Evolutionary conservation across 2,113 vertebrate species (phyloP).

Genomic region (Grammomys dolichurus): DNA sequence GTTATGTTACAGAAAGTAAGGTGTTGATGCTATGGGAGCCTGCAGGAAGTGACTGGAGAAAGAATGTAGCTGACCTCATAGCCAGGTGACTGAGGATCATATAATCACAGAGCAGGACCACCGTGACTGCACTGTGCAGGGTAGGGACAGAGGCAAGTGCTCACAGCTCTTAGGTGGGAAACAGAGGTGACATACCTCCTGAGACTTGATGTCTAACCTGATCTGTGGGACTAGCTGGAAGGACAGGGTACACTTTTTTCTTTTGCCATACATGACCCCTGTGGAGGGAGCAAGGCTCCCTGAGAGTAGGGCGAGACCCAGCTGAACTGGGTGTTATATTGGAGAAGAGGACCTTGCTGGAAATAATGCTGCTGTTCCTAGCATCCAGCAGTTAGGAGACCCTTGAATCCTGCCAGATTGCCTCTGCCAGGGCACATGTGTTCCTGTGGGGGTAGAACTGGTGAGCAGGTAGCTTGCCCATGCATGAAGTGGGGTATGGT

Average conservation of each 20-base stretch:
- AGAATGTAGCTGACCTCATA: fast-evolving
- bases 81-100: fast-evolving
- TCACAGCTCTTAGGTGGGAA: neutral
- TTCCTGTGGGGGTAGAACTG: fast-evolving
- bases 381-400: neutral
- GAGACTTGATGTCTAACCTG: too few relatives aligned
- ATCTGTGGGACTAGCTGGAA: neutral
- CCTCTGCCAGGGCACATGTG: neutral
- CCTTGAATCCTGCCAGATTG: fast-evolving
- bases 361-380: neutral
- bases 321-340: fast-evolving
- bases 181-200: too few relatives aligned
- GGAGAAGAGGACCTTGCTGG: neutral
- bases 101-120: neutral
- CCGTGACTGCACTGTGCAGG: neutral
- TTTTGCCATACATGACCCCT: neutral
- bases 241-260: neutral
- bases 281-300: neutral
- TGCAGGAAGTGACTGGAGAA: neutral
- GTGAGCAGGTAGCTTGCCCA: neutral
- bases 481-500: fast-evolving
- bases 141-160: fast-evolving
- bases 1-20: neutral
- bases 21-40: fast-evolving
- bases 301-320: fast-evolving